Evolutionary conservation across 2,113 vertebrate species (phyloP).

Genomic region (Eonycteris spelaea): DNA sequence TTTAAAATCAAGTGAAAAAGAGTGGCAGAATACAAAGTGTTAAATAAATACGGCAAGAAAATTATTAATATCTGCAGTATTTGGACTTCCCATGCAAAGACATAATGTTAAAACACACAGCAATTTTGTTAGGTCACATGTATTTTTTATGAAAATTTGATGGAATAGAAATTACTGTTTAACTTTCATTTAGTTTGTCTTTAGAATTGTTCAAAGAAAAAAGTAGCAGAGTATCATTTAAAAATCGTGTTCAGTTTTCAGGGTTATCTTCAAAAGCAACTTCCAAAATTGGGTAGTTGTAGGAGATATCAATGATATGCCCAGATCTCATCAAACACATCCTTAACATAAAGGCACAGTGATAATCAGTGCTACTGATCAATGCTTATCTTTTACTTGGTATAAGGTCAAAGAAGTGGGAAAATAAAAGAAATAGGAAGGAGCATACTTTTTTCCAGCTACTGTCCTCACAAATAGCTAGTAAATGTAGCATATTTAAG

Average conservation of each 20-base stretch:
- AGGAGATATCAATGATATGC: background rate
- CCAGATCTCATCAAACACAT: background rate
- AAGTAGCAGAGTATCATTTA: background rate
- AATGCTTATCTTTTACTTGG: background rate
- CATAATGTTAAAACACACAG: background rate
- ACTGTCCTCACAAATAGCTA: background rate
- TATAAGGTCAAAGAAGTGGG: background rate
- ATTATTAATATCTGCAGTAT: background rate
- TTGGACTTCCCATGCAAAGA: background rate
- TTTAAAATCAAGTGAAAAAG: background rate
- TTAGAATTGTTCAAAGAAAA: background rate
- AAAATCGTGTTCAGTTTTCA: background rate
- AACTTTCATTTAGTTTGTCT: background rate
- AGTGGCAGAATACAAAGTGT: background rate
- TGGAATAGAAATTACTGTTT: background rate
- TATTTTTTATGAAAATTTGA: background rate
- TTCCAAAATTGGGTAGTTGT: background rate
- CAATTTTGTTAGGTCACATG: background rate
- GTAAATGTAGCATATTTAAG: background rate
- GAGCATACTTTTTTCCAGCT: background rate
- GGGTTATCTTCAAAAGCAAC: background rate
- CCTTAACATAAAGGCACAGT: background rate
- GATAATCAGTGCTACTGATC: background rate
- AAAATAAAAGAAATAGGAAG: background rate
- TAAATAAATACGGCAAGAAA: background rate